Base-by-base conservation (phyloP, 2,888 invertebrate genomes). In the Epirrhoe alternata region DNA sequence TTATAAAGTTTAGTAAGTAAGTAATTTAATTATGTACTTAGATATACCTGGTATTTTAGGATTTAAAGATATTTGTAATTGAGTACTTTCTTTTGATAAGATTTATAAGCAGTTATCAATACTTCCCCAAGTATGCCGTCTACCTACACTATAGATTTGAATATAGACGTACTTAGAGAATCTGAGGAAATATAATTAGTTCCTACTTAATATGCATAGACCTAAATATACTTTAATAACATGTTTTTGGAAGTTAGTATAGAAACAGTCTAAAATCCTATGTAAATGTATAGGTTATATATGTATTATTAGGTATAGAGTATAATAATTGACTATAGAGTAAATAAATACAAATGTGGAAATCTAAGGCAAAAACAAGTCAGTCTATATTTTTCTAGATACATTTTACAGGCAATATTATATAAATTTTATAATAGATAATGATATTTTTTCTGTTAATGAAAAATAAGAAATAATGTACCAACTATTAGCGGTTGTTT, bases 291-390 rank as follows among this genome's bases (percentile, higher is more conserved):
- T 53, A 68, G 53, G 52, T 54, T 31, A 35, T 54, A 24, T 3
- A 24, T n/a, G 14, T n/a, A 14, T 42, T 31, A 17, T 17, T 59
- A 53, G 60, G 60, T 61, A 50, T 33, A 61, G 49, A 61, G 49
- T 71, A 71, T 65, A 69, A 58, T 74, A 75, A 75, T 74, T 75
- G 75, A 75, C 74, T 72, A 70, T 67, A 72, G 57, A 70, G 67
- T 62, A 66, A 67, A 72, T 66, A 68, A 61, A 64, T 64, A 63
- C 64, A 68, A 64, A 65, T 66, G 31, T 64, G 64, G 60, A 68
- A 61, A 59, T 74, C 70, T 74, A 82, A 81, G 80, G 80, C 79
- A 75, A 81, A 83, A 78, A 72, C 72, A 83, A 79, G 69, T 83
- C 83, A 84, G 83, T 83, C 83, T 81, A 80, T 82, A 77, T 65